phyloP scores from a whole-genome alignment of 2,113 vertebrate genomes.

The Leptodactylus fuscus region DNA sequence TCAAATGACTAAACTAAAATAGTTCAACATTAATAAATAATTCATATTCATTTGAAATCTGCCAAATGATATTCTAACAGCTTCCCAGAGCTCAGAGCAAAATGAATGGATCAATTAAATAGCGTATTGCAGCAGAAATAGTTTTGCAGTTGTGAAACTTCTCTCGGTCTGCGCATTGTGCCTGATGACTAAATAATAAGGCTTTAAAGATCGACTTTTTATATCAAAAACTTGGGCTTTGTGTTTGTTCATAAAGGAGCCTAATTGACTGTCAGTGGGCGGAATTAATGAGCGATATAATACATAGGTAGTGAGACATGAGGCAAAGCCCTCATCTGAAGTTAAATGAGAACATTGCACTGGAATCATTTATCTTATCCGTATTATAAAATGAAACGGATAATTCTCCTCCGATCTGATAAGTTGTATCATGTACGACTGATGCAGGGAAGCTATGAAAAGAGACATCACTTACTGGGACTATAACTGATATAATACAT shows the following conservation, averaged over 20 bases:
- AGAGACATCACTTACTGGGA: not conserved
- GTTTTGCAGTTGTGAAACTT: constrained; percentile 38
- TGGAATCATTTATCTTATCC: not conserved
- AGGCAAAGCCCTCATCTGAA: not conserved
- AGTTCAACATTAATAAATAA: constrained; percentile 40
- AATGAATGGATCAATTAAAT: constrained; percentile 48
- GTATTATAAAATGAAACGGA: not conserved
- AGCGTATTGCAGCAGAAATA: not conserved
- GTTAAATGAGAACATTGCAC: not conserved
- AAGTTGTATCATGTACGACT: not conserved
- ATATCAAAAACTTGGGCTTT: constrained; percentile 22
- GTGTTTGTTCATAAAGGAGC: constrained; percentile 40
- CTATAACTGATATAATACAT: not conserved
- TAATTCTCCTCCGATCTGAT: not conserved
- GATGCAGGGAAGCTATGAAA: not conserved
- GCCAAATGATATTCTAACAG: constrained; percentile 22
- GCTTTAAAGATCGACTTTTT: constrained; percentile 21
- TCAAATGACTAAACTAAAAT: constrained; percentile 6
- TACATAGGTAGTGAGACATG: constrained; percentile 32
- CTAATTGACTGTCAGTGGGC: constrained; percentile 35
- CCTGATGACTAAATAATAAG: constrained; percentile 31
- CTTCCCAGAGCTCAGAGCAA: constrained; percentile 23
- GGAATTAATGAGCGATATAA: constrained; percentile 20
- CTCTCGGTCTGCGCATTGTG: not conserved
- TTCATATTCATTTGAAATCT: constrained; percentile 40